Evolutionary conservation across 2,888 invertebrate genomes (phyloP), one percentile per base, ranked within the genome.

Genomic region (Melinaea menophilus): DNA sequence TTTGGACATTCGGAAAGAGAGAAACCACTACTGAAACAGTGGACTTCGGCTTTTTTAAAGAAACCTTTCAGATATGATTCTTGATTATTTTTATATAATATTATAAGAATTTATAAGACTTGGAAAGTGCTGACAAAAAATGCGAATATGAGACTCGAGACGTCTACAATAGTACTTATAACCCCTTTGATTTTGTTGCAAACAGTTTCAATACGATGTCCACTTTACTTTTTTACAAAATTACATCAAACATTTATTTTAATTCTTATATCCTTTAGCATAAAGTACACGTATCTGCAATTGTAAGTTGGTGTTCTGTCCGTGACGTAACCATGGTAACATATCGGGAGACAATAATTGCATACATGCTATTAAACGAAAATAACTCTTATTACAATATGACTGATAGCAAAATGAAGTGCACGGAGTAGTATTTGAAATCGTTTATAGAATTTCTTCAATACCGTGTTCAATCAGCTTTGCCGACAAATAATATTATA

Each of bases 141-240:
- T 57, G 58, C 59, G 61, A 64, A 66, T 69, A 62, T 63, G 64
- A 64, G 62, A 62, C 61, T 81, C 84, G 82, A 87, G 87, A 87
- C 88, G 82, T 83, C 80, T 82, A 82, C 86, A 88, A 88, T 86
- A 88, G 85, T 83, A 81, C 87, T 86, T 82, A 86, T 86, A 85
- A 79, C 80, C 81, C 78, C 79, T 77, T 82, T 76, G 78, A 84
- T 75, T 73, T 81, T 80, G 84, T 81, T 78, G 84, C 87, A 88
- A 88, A 88, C 88, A 88, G 85, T 86, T 85, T 86, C 83, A 84
- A 81, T 75, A 82, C 79, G 81, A 80, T 87, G 88, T 87, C 86
- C 86, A 86, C 68, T 68, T 82, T 85, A 55, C 48, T 55, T 55
- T 81, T 77, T 76, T 80, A 75, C 75, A 79, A 79, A 80, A 80